Conservation (phyloP, 1,140 invertebrate species). For the Trissolcus basalis region DNA sequence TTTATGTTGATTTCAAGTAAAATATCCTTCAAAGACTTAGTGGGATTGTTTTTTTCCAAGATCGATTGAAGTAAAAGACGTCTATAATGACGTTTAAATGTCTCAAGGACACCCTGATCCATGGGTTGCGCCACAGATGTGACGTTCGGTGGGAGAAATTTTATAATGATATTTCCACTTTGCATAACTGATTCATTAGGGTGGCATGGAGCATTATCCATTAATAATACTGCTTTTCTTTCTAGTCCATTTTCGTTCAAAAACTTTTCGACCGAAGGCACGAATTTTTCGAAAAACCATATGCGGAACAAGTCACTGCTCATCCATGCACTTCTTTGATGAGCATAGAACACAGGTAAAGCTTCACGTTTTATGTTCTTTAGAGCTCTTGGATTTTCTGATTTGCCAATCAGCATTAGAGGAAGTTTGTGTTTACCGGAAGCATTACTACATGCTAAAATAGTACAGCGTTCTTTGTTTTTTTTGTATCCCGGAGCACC, state of each 20-base stretch:
- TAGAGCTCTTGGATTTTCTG: too few relatives aligned
- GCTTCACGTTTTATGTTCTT: too few relatives aligned
- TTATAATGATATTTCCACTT: conserved; percentile 1
- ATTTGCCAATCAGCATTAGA: conserved; percentile 57
- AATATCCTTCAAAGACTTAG: conserved; percentile 45
- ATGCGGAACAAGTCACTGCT: too few relatives aligned
- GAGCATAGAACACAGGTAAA: too few relatives aligned
- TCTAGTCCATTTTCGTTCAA: too few relatives aligned
- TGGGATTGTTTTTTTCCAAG: conserved; percentile 43
- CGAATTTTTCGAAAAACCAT: too few relatives aligned
- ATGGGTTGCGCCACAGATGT: neutral
- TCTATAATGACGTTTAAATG: conserved; percentile 61
- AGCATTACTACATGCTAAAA: conserved; percentile 36
- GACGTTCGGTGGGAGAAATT: neutral
- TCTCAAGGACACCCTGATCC: conserved; percentile 62
- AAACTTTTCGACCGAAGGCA: too few relatives aligned
- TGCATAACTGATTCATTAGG: conserved; percentile 18
- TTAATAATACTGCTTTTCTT: conserved; percentile 26
- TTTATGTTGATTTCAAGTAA: conserved; percentile 54
- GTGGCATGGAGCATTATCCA: conserved; percentile 34
- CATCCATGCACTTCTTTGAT: too few relatives aligned
- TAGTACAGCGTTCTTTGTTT: conserved; percentile 37
- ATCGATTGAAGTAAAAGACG: conserved; percentile 55
- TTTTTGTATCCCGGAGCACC: conserved; percentile 60
- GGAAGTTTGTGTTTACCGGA: conserved; percentile 64